Conservation (phyloP, 2,888 invertebrate species). For the Gortyna flavago region DNA sequence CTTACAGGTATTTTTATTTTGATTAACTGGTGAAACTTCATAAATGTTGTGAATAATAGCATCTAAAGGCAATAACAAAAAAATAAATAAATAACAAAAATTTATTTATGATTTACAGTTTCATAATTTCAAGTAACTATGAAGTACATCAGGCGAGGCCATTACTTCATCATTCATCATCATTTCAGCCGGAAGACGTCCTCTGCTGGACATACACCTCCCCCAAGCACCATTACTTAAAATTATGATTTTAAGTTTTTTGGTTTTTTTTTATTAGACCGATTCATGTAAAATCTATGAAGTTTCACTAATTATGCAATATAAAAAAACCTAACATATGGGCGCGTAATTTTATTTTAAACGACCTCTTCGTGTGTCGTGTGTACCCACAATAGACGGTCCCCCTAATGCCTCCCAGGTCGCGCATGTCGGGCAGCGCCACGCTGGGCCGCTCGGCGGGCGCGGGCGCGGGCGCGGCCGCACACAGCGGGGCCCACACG, state of each 20-base stretch:
- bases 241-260: neutral
- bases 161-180: neutral
- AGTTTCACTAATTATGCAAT: neutral
- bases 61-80: neutral
- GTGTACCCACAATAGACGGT: too few relatives aligned
- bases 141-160: too few relatives aligned
- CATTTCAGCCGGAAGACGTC: neutral
- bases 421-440: slow-evolving; percentile 83
- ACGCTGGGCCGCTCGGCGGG: slow-evolving; percentile 68
- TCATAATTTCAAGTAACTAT: neutral
- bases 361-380: too few relatives aligned
- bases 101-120: too few relatives aligned
- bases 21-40: neutral
- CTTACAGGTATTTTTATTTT: neutral
- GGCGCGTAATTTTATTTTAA: neutral
- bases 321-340: neutral
- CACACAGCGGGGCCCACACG: slow-evolving; percentile 91
- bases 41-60: neutral
- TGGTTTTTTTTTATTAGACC: too few relatives aligned
- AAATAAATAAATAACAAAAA: too few relatives aligned
- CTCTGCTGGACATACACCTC: too few relatives aligned
- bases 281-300: neutral
- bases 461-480: slow-evolving; percentile 76
- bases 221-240: neutral
- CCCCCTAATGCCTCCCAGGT: slow-evolving; percentile 66